Conservation (phyloP, 2,113 vertebrate species). For the Geococcyx californianus region DNA sequence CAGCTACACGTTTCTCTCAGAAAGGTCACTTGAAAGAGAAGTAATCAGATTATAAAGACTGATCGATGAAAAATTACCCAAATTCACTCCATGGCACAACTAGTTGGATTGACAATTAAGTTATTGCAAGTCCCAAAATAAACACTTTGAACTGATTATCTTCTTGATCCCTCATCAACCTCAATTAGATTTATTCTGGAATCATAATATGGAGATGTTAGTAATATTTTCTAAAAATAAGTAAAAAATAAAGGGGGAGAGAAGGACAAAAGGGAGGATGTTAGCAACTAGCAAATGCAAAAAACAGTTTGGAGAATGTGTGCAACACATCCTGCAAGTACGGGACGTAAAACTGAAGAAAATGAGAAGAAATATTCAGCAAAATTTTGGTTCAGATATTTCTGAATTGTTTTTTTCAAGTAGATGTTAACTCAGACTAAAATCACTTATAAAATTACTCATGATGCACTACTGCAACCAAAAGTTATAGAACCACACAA, state of each 20-base stretch:
- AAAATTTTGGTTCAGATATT: background rate
- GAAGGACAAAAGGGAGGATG: background rate
- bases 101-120: constrained; percentile 26
- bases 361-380: background rate
- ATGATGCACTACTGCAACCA: background rate
- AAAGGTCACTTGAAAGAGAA: background rate
- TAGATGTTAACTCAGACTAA: background rate
- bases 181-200: background rate
- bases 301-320: background rate
- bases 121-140: constrained; percentile 23
- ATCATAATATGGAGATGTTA: background rate
- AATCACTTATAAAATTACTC: background rate
- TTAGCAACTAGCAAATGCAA: background rate
- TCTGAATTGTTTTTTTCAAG: background rate
- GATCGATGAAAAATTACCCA: constrained; percentile 46
- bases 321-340: background rate
- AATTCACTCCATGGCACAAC: constrained; percentile 9
- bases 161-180: background rate
- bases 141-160: background rate
- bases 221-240: background rate
- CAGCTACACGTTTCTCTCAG: background rate
- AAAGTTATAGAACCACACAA: background rate
- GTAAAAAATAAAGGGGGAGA: background rate
- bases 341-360: background rate
- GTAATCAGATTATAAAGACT: constrained; percentile 14